Evolutionary conservation across 2,888 invertebrate genomes (phyloP), one percentile per base, ranked within the genome.

Genomic region (Lasioglossum marginatum): DNA sequence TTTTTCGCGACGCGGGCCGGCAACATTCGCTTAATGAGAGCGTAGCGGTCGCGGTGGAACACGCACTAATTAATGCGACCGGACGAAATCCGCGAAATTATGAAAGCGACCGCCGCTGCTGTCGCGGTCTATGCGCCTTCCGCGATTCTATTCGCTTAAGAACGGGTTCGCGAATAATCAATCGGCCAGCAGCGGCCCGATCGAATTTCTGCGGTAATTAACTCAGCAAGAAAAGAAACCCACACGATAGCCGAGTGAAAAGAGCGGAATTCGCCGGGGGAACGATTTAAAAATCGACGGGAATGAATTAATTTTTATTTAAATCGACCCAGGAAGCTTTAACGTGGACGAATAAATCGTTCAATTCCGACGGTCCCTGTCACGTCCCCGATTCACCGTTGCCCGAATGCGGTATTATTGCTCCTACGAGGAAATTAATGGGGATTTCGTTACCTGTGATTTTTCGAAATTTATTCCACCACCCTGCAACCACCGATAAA

Each of bases 161-260:
- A 79, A 52, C 73, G 52, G 52, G 0, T 1, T 16, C 27, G 40
- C 80, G 48, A 66, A 79, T 81, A 79, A 75, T 81, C 79, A 83
- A 81, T 79, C 76, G 52, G 19, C 48, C 52, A n/a, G 70, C 52
- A n/a, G 52, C 3, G 70, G 73, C 68, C 66, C 27, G 72, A 77
- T 74, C 83, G 72, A 80, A 77, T 87, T 82, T 77, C n/a, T 27
- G 66, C 82, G 75, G 74, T 80, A 87, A 87, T 87, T 87, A 78
- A 75, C 66, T 34, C 10, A 10, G 23, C 37, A 23, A 40, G 31
- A 63, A 27, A 63, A 27, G 66, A 52, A 27, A 27, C 19, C 66
- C 10, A 31, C 31, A 6, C 52, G 71, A 23, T 19, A n/a, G 34
- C n/a, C 16, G 19, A 77, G 40, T 40, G 70, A 43, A 78, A 31